Percentiles rank a stretch among this genome's conserved stretches.
Evolutionary conservation across 2,888 invertebrate genomes (phyloP).

Genomic region (Lordiphosa andalusiaca): DNA sequence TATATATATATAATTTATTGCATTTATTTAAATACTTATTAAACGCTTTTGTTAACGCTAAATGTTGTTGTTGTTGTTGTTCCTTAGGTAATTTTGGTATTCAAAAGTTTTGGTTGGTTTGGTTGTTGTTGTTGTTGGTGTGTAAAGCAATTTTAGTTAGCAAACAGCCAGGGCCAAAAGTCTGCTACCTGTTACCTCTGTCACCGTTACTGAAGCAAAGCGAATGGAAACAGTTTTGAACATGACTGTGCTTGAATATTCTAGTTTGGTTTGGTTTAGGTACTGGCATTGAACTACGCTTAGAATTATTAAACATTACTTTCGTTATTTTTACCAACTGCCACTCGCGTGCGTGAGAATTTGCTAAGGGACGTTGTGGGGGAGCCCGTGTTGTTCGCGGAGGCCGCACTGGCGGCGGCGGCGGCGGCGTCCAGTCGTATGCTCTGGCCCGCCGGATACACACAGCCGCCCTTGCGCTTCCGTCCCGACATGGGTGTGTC

Average conservation of each 20-base stretch:
- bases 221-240: conserved; percentile 1
- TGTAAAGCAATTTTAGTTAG: conserved; percentile 19
- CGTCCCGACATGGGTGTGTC: conserved; percentile 81
- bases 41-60: conserved; percentile 50
- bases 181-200: too few species aligned
- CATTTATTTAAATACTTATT: conserved; percentile 45
- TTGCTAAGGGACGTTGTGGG: conserved; percentile 63
- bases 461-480: conserved; percentile 84
- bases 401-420: conserved; percentile 13
- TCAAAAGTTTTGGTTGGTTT: conserved; percentile 32
- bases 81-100: conserved; percentile 38
- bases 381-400: conserved; percentile 13
- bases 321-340: conserved; percentile 62
- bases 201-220: not conserved
- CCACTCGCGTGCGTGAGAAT: conserved; percentile 57
- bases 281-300: conserved; percentile 64
- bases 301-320: conserved; percentile 70
- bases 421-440: conserved; percentile 45
- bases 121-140: conserved; percentile 18
- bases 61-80: conserved; percentile 14
- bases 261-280: conserved; percentile 40
- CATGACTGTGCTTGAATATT: conserved; percentile 1
- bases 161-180: conserved; percentile 5
- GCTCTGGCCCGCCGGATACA: conserved; percentile 81
- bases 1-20: conserved; percentile 38